Evolutionary conservation across 2,797 vertebrate species (phyloP).

Genomic region (Alcedo atthis): DNA sequence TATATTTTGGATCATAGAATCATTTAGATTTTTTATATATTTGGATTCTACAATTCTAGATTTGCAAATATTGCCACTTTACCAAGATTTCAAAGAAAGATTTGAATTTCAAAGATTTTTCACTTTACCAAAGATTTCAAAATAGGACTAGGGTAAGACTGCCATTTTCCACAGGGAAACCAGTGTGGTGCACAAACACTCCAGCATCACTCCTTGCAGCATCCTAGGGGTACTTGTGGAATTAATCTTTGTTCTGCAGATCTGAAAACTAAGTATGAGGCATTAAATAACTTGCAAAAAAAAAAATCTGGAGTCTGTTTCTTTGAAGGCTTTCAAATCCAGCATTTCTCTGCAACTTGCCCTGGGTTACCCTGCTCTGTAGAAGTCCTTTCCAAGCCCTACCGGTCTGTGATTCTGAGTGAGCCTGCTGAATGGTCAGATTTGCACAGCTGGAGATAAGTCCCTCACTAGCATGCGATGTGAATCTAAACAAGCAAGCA

Average conservation of each 20-base stretch:
- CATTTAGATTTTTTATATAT: too few relatives aligned
- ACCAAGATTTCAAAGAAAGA: not conserved
- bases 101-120: too few relatives aligned
- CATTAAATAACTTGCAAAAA: not conserved
- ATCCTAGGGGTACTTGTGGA: not conserved
- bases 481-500: not conserved
- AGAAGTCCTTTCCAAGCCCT: not conserved
- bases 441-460: rapidly evolving
- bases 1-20: too few relatives aligned
- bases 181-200: not conserved
- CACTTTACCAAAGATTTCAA: not conserved
- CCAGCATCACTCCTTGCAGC: not conserved
- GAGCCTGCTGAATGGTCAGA: not conserved
- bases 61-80: not conserved
- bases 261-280: not conserved
- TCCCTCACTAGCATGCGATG: rapidly evolving
- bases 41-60: too few relatives aligned
- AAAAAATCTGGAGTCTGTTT: not conserved
- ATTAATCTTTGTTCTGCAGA: not conserved
- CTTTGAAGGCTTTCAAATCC: not conserved
- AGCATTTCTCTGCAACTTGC: too few relatives aligned
- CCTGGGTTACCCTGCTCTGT: too few relatives aligned
- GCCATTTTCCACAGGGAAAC: not conserved
- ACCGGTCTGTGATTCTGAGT: not conserved
- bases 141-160: not conserved